Evolutionary conservation across 2,888 invertebrate genomes (phyloP), one percentile per base, ranked within the genome.

Genomic region (Spilarctia lutea): DNA sequence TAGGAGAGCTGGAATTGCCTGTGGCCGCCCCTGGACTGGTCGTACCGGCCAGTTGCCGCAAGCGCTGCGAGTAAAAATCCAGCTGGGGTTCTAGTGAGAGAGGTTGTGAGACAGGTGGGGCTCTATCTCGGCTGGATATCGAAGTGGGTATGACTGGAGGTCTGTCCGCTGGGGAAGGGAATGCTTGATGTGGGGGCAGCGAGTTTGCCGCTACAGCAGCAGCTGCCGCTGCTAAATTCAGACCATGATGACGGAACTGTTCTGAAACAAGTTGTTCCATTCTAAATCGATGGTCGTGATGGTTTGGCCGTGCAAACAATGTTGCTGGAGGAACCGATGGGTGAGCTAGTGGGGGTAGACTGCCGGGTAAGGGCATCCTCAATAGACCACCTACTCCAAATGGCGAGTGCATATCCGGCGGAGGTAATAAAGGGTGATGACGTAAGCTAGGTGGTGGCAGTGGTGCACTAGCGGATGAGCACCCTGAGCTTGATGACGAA

Each of bases 51-150:
- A 99, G 98, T 97, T 99, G 99, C 97, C 99, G 98, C 97, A 99
- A 98, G 97, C 99, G 98, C 97, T 99, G 99, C 96, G 99, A 99
- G 97, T 99, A 99, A 98, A 99, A 99, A 98, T 99, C 99, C 97
- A 99, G 97, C 96, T 98, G 98, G 92, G 98, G 98, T 97, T 98
- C 98, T 88, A 98, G 96, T 93, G 97, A 97, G 84, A 97, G 96
- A 84, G 97, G 97, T 93, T 97, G 97, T 84, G 96, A 97, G 89
- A 96, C 94, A 77, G 96, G 94, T 83, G 95, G 95, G 79, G 88
- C 90, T 85, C 96, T 90, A 60, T 96, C 96, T 83, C 96, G 91
- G 74, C 96, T 93, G 77, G 96, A 94, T 73, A 96, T 89, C 75
- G 96, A 96, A 75, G 96, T 96, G 69, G 96, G 96, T 83, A 95